Conservation (phyloP, 2,888 invertebrate genomes). For the Tenthredo amoena region DNA sequence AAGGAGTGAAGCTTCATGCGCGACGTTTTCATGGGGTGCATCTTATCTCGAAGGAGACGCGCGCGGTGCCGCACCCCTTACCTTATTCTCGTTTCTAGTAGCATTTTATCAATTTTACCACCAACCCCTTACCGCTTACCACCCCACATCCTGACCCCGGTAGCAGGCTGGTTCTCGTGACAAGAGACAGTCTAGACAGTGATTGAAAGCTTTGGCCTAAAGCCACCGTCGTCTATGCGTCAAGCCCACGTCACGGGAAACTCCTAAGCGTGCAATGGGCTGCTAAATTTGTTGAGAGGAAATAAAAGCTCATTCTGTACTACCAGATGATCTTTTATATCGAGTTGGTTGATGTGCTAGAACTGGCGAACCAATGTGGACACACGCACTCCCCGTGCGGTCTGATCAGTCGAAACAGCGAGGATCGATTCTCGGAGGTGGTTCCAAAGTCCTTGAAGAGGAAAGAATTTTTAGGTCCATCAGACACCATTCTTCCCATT, state of each 20-base stretch:
- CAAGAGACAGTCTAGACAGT: slow-evolving; percentile 70
- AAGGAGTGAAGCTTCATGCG: background rate
- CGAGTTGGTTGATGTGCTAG: background rate
- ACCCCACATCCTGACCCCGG: slow-evolving; percentile 23
- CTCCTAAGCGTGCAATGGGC: background rate
- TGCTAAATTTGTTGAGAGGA: slow-evolving; percentile 44
- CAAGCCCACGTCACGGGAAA: slow-evolving; percentile 23
- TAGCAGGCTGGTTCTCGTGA: slow-evolving; percentile 62
- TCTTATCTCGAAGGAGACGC: slow-evolving; percentile 46
- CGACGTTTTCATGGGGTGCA: background rate
- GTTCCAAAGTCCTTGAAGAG: background rate
- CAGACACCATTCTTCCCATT: background rate
- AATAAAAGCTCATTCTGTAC: slow-evolving; percentile 8
- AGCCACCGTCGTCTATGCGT: slow-evolving; percentile 46
- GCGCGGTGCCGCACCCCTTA: slow-evolving; percentile 41
- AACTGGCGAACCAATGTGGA: background rate
- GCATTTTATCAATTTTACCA: slow-evolving; percentile 72
- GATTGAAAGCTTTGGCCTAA: slow-evolving; percentile 67
- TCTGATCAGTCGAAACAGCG: background rate
- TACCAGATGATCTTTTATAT: background rate
- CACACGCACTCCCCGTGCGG: background rate
- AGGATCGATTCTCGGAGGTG: background rate
- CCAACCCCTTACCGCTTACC: background rate
- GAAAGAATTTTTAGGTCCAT: background rate
- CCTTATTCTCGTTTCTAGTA: slow-evolving; percentile 59